phyloP scores from a whole-genome alignment of 2,797 vertebrate species.

The Dermochelys coriacea region DNA sequence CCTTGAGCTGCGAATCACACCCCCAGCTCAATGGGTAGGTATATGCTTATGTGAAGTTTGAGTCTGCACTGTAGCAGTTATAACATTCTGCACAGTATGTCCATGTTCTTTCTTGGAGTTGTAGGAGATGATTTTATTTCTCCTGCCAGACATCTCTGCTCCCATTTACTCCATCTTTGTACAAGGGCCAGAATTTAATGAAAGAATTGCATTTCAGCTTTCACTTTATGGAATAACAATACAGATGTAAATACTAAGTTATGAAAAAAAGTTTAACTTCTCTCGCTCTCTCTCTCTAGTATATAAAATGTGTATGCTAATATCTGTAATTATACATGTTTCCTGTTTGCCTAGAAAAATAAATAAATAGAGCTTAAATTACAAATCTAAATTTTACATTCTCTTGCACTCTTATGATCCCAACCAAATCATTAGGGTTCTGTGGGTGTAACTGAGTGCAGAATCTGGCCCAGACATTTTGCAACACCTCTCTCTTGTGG shows the following conservation, averaged over 20 bases:
- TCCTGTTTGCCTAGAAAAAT: background rate
- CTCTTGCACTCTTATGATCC: background rate
- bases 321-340: constrained; percentile 8
- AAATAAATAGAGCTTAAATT: background rate
- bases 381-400: background rate
- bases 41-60: background rate
- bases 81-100: background rate
- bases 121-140: constrained; percentile 51
- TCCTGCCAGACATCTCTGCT: background rate
- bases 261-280: constrained; percentile 24
- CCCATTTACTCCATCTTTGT: background rate
- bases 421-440: background rate
- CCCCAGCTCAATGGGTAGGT: background rate
- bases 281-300: constrained; percentile 20
- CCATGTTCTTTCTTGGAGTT: background rate
- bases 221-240: constrained; percentile 5
- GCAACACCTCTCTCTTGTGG: background rate
- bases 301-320: background rate
- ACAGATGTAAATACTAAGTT: constrained; percentile 31
- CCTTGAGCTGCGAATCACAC: background rate
- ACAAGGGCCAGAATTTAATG: background rate
- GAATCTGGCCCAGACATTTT: background rate
- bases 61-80: background rate
- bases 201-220: background rate
- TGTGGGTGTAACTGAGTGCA: background rate